Percentiles rank a stretch among this genome's conserved stretches.
Evolutionary conservation across 2,797 vertebrate genomes (phyloP).

Genomic region (Chiroxiphia lanceolata): DNA sequence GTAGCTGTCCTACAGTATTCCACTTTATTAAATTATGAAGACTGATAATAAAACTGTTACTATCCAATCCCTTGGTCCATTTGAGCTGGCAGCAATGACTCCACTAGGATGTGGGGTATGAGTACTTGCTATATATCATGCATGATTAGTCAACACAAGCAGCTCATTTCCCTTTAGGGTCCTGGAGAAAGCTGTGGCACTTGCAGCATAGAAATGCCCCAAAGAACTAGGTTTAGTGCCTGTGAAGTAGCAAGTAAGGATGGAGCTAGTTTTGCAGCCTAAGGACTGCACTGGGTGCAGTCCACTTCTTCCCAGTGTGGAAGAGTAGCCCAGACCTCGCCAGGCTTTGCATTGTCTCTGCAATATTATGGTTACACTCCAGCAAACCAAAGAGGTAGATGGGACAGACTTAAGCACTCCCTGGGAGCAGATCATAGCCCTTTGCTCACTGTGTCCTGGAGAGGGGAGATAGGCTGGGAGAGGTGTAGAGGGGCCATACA

Average conservation of each 20-base stretch:
- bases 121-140: background rate
- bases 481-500: background rate
- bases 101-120: background rate
- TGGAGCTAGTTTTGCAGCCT: background rate
- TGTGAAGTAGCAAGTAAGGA: background rate
- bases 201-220: background rate
- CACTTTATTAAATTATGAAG: background rate
- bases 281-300: background rate
- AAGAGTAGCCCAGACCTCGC: background rate
- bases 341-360: background rate
- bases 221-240: background rate
- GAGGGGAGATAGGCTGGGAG: background rate
- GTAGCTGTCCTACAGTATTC: background rate
- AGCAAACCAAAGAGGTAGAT: background rate
- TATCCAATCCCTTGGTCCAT: too few species aligned
- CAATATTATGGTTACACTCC: background rate
- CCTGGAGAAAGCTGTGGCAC: background rate
- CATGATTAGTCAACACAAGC: background rate
- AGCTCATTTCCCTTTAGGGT: background rate
- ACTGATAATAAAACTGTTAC: background rate
- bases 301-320: background rate
- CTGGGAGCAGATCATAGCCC: background rate
- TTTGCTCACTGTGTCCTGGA: background rate
- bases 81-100: background rate
- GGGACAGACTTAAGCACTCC: background rate